Evolutionary conservation across 2,113 vertebrate species (phyloP).

Genomic region (Eptatretus burgeri): DNA sequence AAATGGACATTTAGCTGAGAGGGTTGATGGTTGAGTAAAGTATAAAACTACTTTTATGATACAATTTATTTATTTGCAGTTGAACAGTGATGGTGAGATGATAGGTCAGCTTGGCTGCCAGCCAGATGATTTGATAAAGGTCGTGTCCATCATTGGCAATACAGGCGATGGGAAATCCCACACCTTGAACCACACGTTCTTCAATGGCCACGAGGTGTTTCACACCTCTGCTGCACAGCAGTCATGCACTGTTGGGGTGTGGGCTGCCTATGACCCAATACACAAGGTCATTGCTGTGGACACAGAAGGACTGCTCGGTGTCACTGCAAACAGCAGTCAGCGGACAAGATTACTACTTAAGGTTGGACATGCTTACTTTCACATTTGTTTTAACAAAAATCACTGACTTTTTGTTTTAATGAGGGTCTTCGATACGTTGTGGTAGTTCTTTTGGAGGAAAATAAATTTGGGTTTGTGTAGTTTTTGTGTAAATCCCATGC

Average conservation of each 20-base stretch:
- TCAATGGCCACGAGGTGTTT: conserved; percentile 79
- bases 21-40: no score
- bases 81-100: conserved; percentile 59
- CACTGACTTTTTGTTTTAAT: no score
- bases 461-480: no score
- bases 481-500: no score
- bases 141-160: conserved; percentile 93
- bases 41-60: no score
- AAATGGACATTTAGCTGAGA: no score
- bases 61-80: conserved; percentile 19
- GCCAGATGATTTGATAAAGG: conserved; percentile 70
- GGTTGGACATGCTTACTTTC: conserved; percentile 16
- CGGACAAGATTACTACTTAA: conserved; percentile 75
- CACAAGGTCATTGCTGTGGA: conserved; percentile 63
- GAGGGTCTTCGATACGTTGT: no score
- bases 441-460: no score
- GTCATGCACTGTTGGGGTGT: conserved; percentile 84
- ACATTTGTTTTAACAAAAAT: no score
- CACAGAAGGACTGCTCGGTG: conserved; percentile 74
- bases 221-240: conserved; percentile 83
- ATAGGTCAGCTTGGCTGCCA: conserved; percentile 45
- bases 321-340: conserved; percentile 70
- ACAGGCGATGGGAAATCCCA: conserved; percentile 94
- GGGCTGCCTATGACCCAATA: conserved; percentile 74
- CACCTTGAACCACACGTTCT: conserved; percentile 91